A percentile compares a stretch with the other conserved stretches of the same genome.
Conservation (phyloP, 2,113 vertebrate genomes). For the Hemibagrus wyckioides region DNA sequence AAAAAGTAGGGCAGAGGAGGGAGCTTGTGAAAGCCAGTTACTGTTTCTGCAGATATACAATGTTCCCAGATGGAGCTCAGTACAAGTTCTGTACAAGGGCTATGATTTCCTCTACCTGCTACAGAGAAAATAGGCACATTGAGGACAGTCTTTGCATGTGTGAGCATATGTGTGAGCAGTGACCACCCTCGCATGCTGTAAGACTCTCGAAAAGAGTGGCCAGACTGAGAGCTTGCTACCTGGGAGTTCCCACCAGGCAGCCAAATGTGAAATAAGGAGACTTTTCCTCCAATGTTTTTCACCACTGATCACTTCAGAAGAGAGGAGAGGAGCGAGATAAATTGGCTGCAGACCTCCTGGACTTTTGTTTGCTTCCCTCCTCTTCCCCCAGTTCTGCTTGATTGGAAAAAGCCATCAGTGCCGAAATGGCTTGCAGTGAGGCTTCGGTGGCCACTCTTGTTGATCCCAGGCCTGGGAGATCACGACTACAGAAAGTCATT, state of each 20-base stretch:
- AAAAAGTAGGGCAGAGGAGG: slow-evolving; percentile 29
- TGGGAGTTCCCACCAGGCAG: slow-evolving; percentile 27
- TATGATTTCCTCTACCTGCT: slow-evolving; percentile 8
- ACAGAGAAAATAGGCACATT: neutral
- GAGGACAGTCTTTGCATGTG: neutral
- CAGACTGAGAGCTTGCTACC: neutral
- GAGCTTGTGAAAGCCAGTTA: neutral
- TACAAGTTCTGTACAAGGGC: neutral
- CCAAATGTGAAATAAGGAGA: slow-evolving; percentile 50
- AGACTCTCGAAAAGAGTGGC: neutral
- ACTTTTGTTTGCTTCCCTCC: slow-evolving; percentile 22
- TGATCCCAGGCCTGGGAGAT: slow-evolving; percentile 16
- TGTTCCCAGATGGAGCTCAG: slow-evolving; percentile 21
- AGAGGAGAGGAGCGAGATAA: slow-evolving; percentile 7
- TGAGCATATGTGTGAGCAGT: neutral
- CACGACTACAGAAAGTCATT: slow-evolving; percentile 36
- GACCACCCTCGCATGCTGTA: neutral
- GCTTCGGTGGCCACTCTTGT: slow-evolving; percentile 32
- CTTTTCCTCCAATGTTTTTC: slow-evolving; percentile 25
- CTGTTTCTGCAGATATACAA: neutral
- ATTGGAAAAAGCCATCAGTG: slow-evolving; percentile 52
- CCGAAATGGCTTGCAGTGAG: slow-evolving; percentile 46
- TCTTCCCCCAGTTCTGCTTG: slow-evolving; percentile 20
- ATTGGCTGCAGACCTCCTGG: slow-evolving; percentile 27
- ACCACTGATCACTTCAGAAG: slow-evolving; percentile 26